Conservation (phyloP, 2,113 vertebrate species). For the Alces alces region DNA sequence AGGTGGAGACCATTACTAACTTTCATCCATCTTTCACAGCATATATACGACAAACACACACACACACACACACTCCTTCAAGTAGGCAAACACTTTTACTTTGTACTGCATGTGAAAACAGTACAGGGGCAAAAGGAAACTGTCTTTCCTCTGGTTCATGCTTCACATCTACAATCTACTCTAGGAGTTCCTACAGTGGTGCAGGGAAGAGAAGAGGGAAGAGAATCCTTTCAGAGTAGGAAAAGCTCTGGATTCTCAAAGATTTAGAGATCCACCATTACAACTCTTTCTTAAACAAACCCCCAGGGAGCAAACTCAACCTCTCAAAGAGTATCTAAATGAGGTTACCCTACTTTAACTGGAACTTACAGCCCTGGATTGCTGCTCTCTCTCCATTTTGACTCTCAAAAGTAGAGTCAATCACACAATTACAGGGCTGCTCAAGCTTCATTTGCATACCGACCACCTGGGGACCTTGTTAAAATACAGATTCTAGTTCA, state of each 20-base stretch:
- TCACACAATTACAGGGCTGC: neutral
- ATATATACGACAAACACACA: neutral
- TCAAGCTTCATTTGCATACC: constrained; percentile 24
- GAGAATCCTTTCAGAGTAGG: neutral
- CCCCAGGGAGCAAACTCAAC: neutral
- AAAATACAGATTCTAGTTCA: neutral
- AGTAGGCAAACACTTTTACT: neutral
- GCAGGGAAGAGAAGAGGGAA: neutral
- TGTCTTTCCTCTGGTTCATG: constrained; percentile 15
- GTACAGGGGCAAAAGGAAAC: neutral
- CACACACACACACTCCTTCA: neutral
- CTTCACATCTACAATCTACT: neutral
- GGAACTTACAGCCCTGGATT: neutral
- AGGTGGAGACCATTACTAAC: neutral
- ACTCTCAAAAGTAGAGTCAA: neutral
- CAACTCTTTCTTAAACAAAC: constrained; percentile 4
- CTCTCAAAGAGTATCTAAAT: neutral
- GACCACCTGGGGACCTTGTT: neutral
- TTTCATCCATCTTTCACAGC: neutral
- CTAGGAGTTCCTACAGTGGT: neutral
- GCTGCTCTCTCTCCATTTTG: neutral
- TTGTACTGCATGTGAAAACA: neutral
- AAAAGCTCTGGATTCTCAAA: constrained; percentile 9
- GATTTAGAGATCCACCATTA: neutral
- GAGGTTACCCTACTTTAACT: constrained; percentile 9